Evolutionary conservation across 2,888 invertebrate genomes (phyloP).

Genomic region (Drosophila lutescens): DNA sequence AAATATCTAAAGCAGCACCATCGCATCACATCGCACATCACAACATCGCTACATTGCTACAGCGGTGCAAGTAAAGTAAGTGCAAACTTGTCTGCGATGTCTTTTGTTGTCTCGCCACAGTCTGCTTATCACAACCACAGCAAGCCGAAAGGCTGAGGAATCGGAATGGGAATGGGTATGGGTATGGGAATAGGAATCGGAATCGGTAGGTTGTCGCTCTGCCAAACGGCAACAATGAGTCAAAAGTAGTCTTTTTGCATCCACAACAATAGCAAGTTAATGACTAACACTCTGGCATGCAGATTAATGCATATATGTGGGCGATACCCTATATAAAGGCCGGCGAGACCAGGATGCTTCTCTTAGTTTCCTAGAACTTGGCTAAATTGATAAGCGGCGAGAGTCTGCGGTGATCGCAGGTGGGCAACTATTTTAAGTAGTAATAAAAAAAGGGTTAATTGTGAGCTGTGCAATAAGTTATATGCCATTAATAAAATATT

Average conservation of each 20-base stretch:
- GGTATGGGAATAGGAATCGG: background rate
- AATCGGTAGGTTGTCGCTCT: conserved; percentile 18
- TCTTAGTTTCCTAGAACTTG: conserved; percentile 23
- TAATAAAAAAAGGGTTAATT: background rate
- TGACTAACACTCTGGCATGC: conserved; percentile 40
- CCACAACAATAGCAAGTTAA: conserved; percentile 35
- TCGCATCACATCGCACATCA: conserved; percentile 1
- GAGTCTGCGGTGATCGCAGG: too few species aligned
- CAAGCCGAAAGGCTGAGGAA: conserved; percentile 28
- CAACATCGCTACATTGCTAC: conserved; percentile 8
- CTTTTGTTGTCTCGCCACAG: conserved; percentile 80
- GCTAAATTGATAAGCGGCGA: conserved; percentile 21
- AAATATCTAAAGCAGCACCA: conserved; percentile 36
- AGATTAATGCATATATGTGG: conserved; percentile 22
- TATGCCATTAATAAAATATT: too few species aligned
- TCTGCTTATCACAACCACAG: conserved; percentile 72
- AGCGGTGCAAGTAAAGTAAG: conserved; percentile 55
- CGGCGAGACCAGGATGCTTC: conserved; percentile 10
- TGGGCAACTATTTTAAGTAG: background rate
- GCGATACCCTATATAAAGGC: conserved; percentile 30
- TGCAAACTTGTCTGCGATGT: conserved; percentile 73
- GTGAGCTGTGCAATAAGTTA: background rate
- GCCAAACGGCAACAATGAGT: conserved; percentile 39
- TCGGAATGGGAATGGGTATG: background rate
- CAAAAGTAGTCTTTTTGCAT: conserved; percentile 28